A percentile compares a stretch with the other conserved stretches of the same genome.
phyloP scores from a whole-genome alignment of 30 jellyfish, hydroid and myxozoan genomes.

The Hydractinia echinata region DNA sequence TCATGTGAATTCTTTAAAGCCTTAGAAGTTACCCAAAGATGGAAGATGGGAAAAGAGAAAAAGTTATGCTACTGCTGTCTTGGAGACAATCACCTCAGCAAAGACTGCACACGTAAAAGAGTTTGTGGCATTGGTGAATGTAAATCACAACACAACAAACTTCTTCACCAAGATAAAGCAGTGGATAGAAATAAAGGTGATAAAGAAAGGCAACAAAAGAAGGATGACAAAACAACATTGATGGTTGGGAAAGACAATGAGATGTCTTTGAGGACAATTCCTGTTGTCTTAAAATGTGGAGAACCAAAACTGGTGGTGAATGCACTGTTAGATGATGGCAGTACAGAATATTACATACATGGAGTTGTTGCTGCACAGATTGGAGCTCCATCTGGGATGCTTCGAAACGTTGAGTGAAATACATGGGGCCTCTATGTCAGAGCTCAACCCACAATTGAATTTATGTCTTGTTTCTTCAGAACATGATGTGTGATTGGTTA shows the following conservation, averaged over 20 bases:
- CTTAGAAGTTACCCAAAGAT: neutral
- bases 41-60: neutral
- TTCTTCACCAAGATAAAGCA: neutral
- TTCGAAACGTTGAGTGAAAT: no score
- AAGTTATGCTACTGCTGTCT: conserved; percentile 6
- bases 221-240: neutral
- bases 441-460: no score
- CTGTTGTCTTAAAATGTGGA: conserved; percentile 42
- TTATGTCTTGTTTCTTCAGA: no score
- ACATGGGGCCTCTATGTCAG: no score
- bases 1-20: neutral
- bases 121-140: conserved; percentile 20
- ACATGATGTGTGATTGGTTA: no score
- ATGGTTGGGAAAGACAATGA: neutral
- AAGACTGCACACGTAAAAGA: neutral
- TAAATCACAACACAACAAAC: neutral
- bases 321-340: conserved; percentile 53
- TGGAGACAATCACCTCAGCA: neutral
- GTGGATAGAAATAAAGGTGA: neutral
- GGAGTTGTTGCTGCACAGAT: conserved; percentile 55
- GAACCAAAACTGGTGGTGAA: conserved; percentile 23
- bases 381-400: neutral
- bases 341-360: conserved; percentile 50
- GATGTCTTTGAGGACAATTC: conserved; percentile 38
- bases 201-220: neutral